Evolutionary conservation across 2,888 invertebrate species (phyloP).

Genomic region (Mactromeris polynyma): DNA sequence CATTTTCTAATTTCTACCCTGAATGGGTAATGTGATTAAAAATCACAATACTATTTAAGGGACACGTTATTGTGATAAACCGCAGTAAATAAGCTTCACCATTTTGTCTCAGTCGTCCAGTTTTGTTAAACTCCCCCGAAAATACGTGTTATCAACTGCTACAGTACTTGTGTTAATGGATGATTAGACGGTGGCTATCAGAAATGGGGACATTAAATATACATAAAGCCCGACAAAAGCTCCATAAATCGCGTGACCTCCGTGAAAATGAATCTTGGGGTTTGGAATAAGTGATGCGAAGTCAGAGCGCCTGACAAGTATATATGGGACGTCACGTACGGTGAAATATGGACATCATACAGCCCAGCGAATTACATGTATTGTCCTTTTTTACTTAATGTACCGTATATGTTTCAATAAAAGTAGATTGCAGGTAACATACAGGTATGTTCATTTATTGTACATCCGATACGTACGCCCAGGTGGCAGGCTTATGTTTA

Average conservation of each 20-base stretch:
- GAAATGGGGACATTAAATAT: conserved; percentile 44
- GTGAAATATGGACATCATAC: conserved; percentile 38
- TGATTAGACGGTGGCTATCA: conserved; percentile 38
- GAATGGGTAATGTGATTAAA: no score
- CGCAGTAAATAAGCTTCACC: background rate
- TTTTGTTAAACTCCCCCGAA: background rate
- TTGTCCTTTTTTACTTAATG: background rate
- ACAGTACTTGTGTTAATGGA: conserved; percentile 31
- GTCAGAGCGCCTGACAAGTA: conserved; percentile 45
- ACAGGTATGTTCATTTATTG: background rate
- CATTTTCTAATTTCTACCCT: no score
- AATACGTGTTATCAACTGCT: background rate
- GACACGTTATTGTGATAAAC: background rate
- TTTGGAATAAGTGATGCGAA: conserved; percentile 56
- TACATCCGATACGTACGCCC: background rate
- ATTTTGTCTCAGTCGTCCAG: background rate
- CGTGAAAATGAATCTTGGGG: conserved; percentile 38
- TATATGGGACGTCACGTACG: conserved; percentile 52
- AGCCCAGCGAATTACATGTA: background rate
- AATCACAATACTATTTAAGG: background rate
- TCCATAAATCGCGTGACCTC: conserved; percentile 49
- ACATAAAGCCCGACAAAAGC: conserved; percentile 47
- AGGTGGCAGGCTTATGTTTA: background rate
- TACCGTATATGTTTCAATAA: background rate
- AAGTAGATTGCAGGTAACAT: background rate